Base-by-base conservation (phyloP, 2,113 vertebrate species). In the Coptodon bakossiorum region DNA sequence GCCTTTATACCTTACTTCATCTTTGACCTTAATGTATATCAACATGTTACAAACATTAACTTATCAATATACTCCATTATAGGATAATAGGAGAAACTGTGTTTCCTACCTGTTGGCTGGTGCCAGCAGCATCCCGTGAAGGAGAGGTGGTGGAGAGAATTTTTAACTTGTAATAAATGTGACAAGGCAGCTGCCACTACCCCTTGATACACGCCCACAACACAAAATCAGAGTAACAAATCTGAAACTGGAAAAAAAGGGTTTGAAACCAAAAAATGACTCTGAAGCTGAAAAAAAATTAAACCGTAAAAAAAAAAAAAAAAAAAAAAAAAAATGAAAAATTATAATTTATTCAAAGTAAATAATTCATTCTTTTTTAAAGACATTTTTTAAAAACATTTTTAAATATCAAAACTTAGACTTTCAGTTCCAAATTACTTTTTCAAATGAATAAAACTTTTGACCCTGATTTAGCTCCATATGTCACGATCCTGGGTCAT, bases 131-230 rank as follows among this genome's bases (percentile, higher is more conserved):
- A 6, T 59, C 27, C 13, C 1, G 7, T 1, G 13, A 59, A 59
- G 56, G 14, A 59, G 56, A 16, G 56, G 24, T 29, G 24, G 12
- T 57, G 24, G 24, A 59, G 56, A 59, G 3, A 1, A 17, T 17
- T 59, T 59, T 59, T 16, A 59, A 59, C 7, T 59, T 29, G 4
- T 29, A 29, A 31, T 31, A 9, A 59, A 9, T 31, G 27, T 29
- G 56, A 59, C 56, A 59, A 16, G 3, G 8, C 7, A 59, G 27
- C 27, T 31, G 56, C 0, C 3, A 0, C 4, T 59, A 16, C 27
- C 14, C 27, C 1, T 31, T 31, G 27, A 59, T 59, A 59, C 56
- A 31, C 0, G 0, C 7, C 14, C 13, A 59, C 56, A 16, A 59
- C 56, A 3, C 27, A 59, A 59, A 2, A 59, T 59, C 27, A 61